A percentile compares a stretch with the other conserved stretches of the same genome.
Evolutionary conservation across 2,888 invertebrate genomes (phyloP).

Genomic region (Caradrina kadenii): DNA sequence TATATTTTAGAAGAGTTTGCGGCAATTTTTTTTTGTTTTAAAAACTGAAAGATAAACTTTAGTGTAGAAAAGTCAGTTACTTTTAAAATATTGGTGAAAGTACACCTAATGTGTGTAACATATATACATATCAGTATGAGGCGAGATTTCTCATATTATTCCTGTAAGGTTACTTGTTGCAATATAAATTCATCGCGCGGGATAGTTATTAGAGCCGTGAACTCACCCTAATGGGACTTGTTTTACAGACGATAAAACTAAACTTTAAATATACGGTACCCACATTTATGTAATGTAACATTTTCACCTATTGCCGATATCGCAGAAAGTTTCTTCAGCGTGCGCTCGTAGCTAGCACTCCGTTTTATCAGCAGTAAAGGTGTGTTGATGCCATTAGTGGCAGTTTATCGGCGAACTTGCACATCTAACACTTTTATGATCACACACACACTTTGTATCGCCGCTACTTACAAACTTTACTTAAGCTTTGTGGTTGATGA

Average conservation of each 20-base stretch:
- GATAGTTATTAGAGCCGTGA: conserved; percentile 11
- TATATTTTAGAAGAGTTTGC: no score
- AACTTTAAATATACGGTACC: conserved; percentile 38
- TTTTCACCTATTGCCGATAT: conserved; percentile 43
- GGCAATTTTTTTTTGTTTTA: no score
- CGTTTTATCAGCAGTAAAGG: conserved; percentile 39
- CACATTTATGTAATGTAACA: conserved; percentile 19
- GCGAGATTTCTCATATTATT: no score
- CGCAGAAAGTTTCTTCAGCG: conserved; percentile 20
- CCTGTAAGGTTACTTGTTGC: not conserved
- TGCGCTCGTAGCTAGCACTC: conserved; percentile 21
- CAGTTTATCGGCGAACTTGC: conserved; percentile 54
- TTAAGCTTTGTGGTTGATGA: conserved; percentile 42
- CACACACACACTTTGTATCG: conserved; percentile 47
- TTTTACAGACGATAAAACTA: conserved; percentile 26
- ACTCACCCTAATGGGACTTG: conserved; percentile 26
- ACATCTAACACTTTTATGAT: conserved; percentile 56
- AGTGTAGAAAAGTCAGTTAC: no score
- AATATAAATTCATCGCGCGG: not conserved
- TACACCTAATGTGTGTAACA: no score
- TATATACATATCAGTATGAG: no score
- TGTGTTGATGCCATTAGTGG: conserved; percentile 46
- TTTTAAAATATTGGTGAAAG: no score
- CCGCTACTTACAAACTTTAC: conserved; percentile 37
- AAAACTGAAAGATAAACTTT: no score